These are phyloP conservation scores for Cromileptes altivelis DNA, from an alignment of 2,113 vertebrate genomes.

Conservation along the genomic window DNA sequence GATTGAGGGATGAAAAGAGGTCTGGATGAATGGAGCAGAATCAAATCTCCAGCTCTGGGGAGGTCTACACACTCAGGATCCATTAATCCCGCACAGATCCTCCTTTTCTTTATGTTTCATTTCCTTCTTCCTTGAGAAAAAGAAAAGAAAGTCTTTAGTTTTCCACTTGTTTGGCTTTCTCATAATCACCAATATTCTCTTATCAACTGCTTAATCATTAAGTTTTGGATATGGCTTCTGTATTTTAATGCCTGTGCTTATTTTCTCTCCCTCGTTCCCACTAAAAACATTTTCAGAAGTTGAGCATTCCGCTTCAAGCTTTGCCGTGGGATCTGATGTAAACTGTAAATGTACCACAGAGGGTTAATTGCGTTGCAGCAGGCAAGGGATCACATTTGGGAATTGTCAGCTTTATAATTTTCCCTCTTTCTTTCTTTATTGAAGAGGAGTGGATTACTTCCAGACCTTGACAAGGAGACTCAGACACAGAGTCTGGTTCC, in stretches of 20 bases:
- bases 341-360: constrained; percentile 37
- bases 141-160: neutral
- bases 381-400: constrained; percentile 51
- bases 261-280: constrained; percentile 13
- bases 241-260: constrained; percentile 5
- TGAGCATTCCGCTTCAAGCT: neutral
- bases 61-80: constrained; percentile 50
- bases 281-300: constrained; percentile 21
- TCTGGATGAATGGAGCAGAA: constrained; percentile 41
- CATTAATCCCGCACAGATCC: constrained; percentile 61
- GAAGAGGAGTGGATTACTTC: constrained; percentile 75
- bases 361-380: constrained; percentile 52
- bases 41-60: constrained; percentile 51
- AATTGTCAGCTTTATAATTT: constrained; percentile 55
- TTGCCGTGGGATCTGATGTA: constrained; percentile 19
- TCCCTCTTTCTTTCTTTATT: constrained; percentile 19
- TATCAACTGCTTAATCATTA: neutral
- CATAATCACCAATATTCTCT: constrained; percentile 3
- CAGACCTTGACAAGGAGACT: constrained; percentile 61
- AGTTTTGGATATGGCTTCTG: constrained; percentile 1
- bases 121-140: constrained; percentile 46
- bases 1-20: constrained; percentile 56
- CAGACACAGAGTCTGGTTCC: constrained; percentile 13
- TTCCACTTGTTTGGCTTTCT: constrained; percentile 20
- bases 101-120: constrained; percentile 62